Evolutionary conservation across 2,113 vertebrate species (phyloP).

Genomic region (Athene noctua): DNA sequence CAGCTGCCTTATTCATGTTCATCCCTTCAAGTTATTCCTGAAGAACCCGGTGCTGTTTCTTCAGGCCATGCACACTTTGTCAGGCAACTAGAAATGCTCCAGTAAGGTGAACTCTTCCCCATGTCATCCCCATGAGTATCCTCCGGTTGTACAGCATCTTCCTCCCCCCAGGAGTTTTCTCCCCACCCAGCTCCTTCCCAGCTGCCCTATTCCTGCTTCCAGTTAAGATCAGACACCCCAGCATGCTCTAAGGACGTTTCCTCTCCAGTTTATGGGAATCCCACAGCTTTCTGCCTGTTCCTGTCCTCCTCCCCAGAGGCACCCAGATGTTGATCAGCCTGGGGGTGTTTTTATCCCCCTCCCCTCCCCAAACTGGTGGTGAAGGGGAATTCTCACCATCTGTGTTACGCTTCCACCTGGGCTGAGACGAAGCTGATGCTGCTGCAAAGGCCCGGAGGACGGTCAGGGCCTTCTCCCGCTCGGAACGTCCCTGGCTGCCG

Average conservation of each 20-base stretch:
- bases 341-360: not conserved
- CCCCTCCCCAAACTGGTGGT: no score
- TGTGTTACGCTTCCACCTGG: not conserved
- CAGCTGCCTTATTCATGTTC: not conserved
- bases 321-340: rapidly evolving
- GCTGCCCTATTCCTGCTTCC: not conserved
- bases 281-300: not conserved
- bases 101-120: not conserved
- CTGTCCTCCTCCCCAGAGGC: not conserved
- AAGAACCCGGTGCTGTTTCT: not conserved
- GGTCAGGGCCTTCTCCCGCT: not conserved
- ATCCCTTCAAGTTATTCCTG: not conserved
- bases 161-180: not conserved
- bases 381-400: slow-evolving; percentile 22
- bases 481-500: not conserved
- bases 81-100: not conserved
- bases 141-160: not conserved
- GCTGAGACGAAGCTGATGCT: rapidly evolving
- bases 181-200: not conserved
- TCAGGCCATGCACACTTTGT: not conserved
- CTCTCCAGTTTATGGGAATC: not conserved
- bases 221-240: not conserved
- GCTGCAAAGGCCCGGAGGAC: slow-evolving; percentile 14
- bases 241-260: not conserved
- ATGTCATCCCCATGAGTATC: rapidly evolving